Base-by-base conservation (phyloP, 2,888 invertebrate genomes). In the Drosophila melanosoma region DNA sequence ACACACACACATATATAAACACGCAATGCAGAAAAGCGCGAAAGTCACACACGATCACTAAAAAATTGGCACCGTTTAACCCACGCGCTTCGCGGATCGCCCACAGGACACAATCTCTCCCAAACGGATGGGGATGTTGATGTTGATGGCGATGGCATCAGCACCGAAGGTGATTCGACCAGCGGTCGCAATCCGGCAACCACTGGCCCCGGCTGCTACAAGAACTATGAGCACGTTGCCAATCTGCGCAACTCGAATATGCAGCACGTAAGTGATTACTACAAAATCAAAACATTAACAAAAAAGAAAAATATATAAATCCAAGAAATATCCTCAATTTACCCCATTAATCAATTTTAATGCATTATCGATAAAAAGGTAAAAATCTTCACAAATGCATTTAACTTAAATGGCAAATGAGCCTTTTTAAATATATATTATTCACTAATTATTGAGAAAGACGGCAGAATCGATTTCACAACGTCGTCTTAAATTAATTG, bases 61-160 rank as follows among this genome's bases (percentile, higher is more conserved):
- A 92, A 91, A 91, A 93, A 93, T 92, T 93, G 93, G 93, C 93
- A 93, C 90, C 93, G 93, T 91, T 91, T 93, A 92, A 93, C 93
- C 89, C 91, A 93, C 91, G 93, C 93, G 92, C 92, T 93, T 91
- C 93, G 93, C 91, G 92, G 93, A 89, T 93, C 92, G 91, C 92
- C 92, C 93, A 93, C 95, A 97, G 97, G 97, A 95, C 97, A 97
- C 95, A 97, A 97, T 95, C 95, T 97, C 95, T 97, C 97, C 93
- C 97, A 97, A 94, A 96, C 95, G 92, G 97, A 97, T 94, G 97
- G 96, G 92, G 97, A 97, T n/a, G 38, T 56, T 29, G 49, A 49
- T 49, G 49, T 8, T n/a, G 97, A 97, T 94, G 97, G 96, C 92
- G 97, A 97, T 94, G 97, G 96, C 91, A 97, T 96, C 94, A 97